Evolutionary conservation across 1,140 invertebrate genomes (phyloP), one percentile per base, ranked within the genome.

Genomic region (Camponotus floridanus): DNA sequence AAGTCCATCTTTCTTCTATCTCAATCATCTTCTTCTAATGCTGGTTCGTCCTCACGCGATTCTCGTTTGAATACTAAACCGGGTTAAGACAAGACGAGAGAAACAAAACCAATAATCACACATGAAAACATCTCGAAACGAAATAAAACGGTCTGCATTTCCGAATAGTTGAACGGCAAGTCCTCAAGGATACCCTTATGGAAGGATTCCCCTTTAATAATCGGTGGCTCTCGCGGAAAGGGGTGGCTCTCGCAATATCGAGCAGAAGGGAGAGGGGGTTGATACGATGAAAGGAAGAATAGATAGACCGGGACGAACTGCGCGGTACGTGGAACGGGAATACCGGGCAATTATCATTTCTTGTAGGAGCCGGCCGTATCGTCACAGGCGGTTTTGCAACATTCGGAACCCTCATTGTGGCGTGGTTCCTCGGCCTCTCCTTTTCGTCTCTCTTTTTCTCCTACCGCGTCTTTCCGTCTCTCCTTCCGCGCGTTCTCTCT

Each of bases 261-360:
- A 86, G 59, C 45, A 33, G 15, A 71, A 55, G 55, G 42, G 7
- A 18, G 59, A 18, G 18, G 31, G 6, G 36, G 68, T 8, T 62
- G 79, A 83, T 83, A 83, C 68, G 61, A 26, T 13, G 33, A 73
- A 55, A 39, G 55, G 13, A 21, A 31, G 6, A 67, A 39, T 48
- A 62, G 79, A 78, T 80, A 86, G 87, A 74, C 59, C 85, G 65
- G 68, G 88, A 83, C 42, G 79, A 81, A 73, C 78, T 21, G 81
- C 61, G 86, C 73, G 89, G 87, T 73, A 87, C 67, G 85, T 79
- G 85, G 70, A 39, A 73, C 89, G 87, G 85, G 78, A 83, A 65
- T 86, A 86, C 79, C 67, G 88, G 48, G 89, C 91, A 94, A 93
- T 93, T 93, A 94, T 93, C 86, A 92, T 92, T 92, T 91, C 91